A percentile compares a stretch with the other conserved stretches of the same genome.
Conservation (phyloP, 2,888 invertebrate species). For the Pterobdella sp. region DNA sequence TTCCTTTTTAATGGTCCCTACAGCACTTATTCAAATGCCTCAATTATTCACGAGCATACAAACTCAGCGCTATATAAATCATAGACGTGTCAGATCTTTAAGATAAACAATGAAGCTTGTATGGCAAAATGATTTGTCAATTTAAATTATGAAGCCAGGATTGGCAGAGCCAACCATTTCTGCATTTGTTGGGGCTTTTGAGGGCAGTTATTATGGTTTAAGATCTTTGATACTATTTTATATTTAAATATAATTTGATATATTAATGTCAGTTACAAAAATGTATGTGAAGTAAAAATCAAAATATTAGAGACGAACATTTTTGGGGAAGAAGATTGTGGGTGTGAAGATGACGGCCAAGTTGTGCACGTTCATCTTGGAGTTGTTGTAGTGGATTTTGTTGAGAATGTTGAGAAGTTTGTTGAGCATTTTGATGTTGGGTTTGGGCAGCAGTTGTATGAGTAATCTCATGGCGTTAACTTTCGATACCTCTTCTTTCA, state of each 20-base stretch:
- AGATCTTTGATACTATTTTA: neutral
- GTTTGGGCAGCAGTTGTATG: constrained; percentile 28
- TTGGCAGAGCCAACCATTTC: neutral
- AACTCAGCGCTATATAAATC: neutral
- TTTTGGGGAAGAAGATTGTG: constrained; percentile 30
- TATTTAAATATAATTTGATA: neutral
- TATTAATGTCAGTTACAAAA: neutral
- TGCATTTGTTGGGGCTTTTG: neutral
- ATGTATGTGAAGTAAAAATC: neutral
- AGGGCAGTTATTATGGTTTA: neutral
- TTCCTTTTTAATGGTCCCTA: too few relatives aligned
- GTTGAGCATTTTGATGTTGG: constrained; percentile 25
- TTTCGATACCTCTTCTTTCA: constrained; percentile 28
- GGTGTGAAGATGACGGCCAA: constrained; percentile 30
- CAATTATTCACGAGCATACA: neutral
- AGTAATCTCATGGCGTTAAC: constrained; percentile 29
- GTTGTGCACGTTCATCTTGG: constrained; percentile 25
- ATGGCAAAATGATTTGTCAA: too few relatives aligned
- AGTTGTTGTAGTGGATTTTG: constrained; percentile 13
- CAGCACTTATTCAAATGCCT: too few relatives aligned
- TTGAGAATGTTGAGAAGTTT: constrained; percentile 25
- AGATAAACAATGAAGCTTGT: constrained; percentile 2
- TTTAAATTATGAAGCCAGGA: too few relatives aligned
- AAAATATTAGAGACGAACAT: constrained; percentile 12
- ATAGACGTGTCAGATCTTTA: neutral